Evolutionary conservation across 2,797 vertebrate genomes (phyloP), one percentile per base, ranked within the genome.

Genomic region (Gymnoscopelus braueri): DNA sequence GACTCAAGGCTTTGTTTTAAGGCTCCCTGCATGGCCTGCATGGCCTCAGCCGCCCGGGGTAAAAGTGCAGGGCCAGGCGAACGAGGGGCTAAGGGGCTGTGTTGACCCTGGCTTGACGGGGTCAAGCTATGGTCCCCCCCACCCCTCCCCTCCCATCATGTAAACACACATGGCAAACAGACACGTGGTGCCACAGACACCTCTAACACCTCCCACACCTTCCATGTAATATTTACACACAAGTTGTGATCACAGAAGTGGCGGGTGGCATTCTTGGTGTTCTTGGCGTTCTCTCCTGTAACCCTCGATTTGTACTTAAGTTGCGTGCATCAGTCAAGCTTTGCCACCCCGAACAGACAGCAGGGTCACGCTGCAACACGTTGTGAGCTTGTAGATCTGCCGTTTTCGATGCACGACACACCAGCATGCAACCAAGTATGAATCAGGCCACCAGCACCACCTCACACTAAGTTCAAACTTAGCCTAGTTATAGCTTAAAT

Each of bases 1-100:
- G 87, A 92, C 79, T 84, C 15, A 11, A 23, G 59, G 67, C 91
- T 84, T 93, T 93, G 91, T 93, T 88, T 44, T 8, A 23, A 39
- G 69, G 64, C 59, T 62, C 49, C 8, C 53, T 71, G 60, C 55
- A 29, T 63, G 65, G 44, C 12, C 39, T 11, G 66, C 66, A 29
- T 80, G 80, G 77, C 75, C 69, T 80, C 13, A 3, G 69, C 8
- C 39, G 67, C 6, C 61, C 2, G 6, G 59, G 67, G 76, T 72
- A 70, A 88, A 84, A 86, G 83, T 86, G 85, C 86, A 72, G 1
- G n/a, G 52, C 64, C 71, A 85, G 81, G 80, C 77, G 79, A 78
- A 54, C 13, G 48, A 53, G 52, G 72, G 66, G 65, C 56, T 57
- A 49, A 60, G 81, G 82, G 62, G 81, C 82, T 71, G 81, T 57